Evolutionary conservation across 2,113 vertebrate genomes (phyloP).

Genomic region (crab-eating macaque (Macaca fascicularis)): DNA sequence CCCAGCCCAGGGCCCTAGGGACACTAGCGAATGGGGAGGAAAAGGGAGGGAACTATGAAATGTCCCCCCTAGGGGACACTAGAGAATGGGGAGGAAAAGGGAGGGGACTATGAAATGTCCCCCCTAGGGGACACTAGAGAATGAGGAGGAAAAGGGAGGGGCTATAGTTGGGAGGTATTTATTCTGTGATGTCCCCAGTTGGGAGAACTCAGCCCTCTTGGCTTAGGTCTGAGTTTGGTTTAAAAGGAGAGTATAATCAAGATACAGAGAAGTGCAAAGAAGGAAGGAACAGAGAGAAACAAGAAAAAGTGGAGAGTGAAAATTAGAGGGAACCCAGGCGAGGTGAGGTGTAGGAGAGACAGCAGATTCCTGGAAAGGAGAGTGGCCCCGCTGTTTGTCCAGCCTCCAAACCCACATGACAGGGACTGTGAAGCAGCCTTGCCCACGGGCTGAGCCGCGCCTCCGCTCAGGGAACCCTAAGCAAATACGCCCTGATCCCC

Average conservation of each 20-base stretch:
- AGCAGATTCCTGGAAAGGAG: neutral
- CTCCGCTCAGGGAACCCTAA: conserved; percentile 77
- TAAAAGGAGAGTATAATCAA: conserved; percentile 6
- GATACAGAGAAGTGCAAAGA: neutral
- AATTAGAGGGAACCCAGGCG: neutral
- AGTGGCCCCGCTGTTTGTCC: neutral
- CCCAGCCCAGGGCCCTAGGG: neutral
- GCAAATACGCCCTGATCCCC: conserved; percentile 86
- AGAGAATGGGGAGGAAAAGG: neutral
- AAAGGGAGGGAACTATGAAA: no score
- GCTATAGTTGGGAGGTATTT: neutral
- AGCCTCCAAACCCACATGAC: conserved; percentile 30
- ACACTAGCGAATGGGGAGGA: neutral
- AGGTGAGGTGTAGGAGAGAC: neutral
- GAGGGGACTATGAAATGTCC: no score
- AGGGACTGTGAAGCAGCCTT: conserved; percentile 35
- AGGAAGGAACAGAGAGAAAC: neutral
- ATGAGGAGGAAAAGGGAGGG: neutral
- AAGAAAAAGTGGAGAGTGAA: neutral
- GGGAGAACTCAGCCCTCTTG: neutral
- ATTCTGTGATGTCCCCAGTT: neutral
- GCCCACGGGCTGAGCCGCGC: conserved; percentile 36
- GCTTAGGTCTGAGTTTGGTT: neutral
- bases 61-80: neutral
- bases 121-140: neutral